Base-by-base conservation (phyloP, 2,888 invertebrate species). In the Drosophila mayaguana region DNA sequence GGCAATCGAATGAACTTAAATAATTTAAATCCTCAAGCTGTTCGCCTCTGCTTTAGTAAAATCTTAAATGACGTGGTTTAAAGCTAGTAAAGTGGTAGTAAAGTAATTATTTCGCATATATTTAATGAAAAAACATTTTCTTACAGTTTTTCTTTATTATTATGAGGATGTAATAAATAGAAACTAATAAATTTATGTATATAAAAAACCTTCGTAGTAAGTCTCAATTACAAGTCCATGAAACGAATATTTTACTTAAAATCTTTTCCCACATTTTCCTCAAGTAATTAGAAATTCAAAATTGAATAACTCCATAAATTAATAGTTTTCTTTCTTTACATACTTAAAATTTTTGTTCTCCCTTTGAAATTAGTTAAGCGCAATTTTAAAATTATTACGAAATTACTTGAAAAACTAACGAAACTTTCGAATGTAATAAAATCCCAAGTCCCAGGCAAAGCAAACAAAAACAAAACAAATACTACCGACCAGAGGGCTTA, bases 391-490 rank as follows among this genome's bases (percentile, higher is more conserved):
- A 43, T 60, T 11, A 25, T 20, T 12, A 9, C 6, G 25, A 43
- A 55, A 20, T 63, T 53, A 25, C 1, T 3, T 6, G 2, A 16
- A 43, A 46, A 56, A 48, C 32, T 40, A 65, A 46, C 32, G 38
- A 43, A 45, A 76, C 73, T 76, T 76, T 77, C 73, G 32, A 73
- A 62, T 63, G 34, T 48, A 42, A 73, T 48, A 64, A 63, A 70
- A 45, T 53, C 38, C 40, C 50, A 55, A 66, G 12, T 32, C 18
- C 57, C 61, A 46, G 2, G 11, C 67, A 62, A 25, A n/a, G 25
- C 25, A 34, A 40, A 34, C 53, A 14, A 68, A 64, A 63, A 22
- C 7, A 3, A 50, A 36, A 70, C 36, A 36, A 38, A 36, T 36
- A 40, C 43, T 25, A 38, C n/a, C 50, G 14, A 20, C 28, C 12